Evolutionary conservation across 2,113 vertebrate species (phyloP).

Genomic region (Pogona vitticeps): DNA sequence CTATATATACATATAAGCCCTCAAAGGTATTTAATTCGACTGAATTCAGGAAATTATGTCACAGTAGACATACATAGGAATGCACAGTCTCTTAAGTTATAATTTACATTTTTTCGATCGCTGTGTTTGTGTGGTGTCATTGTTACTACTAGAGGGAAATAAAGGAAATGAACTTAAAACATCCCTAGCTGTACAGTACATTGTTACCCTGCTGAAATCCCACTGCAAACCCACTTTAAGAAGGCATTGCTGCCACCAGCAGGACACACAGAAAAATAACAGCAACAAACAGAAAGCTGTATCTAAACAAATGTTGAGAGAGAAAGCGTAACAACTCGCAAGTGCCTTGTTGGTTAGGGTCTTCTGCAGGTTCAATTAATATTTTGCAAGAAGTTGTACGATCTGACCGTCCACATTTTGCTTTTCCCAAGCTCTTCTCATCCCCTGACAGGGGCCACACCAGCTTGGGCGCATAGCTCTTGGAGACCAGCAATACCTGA

Average conservation of each 20-base stretch:
- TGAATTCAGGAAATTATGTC: not conserved
- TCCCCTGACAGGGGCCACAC: not conserved
- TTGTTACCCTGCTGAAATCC: constrained; percentile 20
- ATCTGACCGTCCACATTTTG: not conserved
- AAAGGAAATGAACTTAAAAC: not conserved
- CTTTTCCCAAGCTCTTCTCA: not conserved
- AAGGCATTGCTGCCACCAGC: constrained; percentile 69
- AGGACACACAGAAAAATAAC: constrained; percentile 53
- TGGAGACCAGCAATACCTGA: not conserved
- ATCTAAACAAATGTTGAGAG: not conserved
- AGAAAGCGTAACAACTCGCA: not conserved
- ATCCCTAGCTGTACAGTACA: constrained; percentile 1
- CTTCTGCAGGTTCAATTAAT: not conserved
- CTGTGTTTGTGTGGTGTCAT: not conserved
- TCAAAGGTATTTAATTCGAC: constrained; percentile 13
- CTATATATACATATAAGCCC: not conserved
- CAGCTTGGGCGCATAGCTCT: not conserved
- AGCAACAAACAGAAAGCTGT: not conserved
- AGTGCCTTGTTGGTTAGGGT: too few species aligned
- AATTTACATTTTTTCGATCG: too few species aligned
- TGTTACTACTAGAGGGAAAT: constrained; percentile 27
- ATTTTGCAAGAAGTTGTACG: not conserved
- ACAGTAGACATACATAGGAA: constrained; percentile 8
- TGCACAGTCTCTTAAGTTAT: too few species aligned
- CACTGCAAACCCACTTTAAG: constrained; percentile 41